These are phyloP conservation scores for Prunella himalayana DNA, from an alignment of 2,113 vertebrate genomes.

Conservation along the genomic window DNA sequence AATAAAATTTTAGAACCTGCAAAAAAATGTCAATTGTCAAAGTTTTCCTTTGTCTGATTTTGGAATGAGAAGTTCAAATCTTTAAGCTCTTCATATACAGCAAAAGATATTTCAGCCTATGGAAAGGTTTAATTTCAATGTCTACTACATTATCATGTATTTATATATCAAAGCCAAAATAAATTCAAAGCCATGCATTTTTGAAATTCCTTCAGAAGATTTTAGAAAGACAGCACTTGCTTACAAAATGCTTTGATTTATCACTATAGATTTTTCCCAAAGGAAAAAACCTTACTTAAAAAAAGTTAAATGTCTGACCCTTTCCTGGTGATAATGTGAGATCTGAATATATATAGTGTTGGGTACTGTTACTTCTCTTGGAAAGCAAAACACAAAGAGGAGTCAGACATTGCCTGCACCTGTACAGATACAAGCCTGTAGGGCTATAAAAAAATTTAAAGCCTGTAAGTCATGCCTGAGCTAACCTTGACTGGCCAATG, in stretches of 20 bases:
- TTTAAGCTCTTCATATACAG: background rate
- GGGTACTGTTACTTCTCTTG: background rate
- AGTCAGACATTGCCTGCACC: background rate
- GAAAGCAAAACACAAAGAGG: background rate
- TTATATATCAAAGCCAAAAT: background rate
- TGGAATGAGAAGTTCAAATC: background rate
- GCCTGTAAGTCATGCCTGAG: background rate
- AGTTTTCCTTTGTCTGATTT: background rate
- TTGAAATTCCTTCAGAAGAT: background rate
- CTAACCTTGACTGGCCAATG: background rate
- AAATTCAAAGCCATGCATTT: background rate
- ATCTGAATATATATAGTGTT: background rate
- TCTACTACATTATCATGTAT: background rate
- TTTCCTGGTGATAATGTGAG: background rate
- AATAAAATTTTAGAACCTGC: background rate
- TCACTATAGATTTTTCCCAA: background rate
- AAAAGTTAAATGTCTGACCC: background rate
- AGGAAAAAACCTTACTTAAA: background rate
- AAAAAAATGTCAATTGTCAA: background rate
- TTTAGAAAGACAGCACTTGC: background rate
- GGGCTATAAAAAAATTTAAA: background rate
- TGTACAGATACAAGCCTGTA: background rate
- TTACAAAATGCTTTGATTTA: background rate
- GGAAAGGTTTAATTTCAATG: background rate
- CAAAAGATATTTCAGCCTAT: background rate